phyloP scores from a whole-genome alignment of 2,888 invertebrate genomes.

The Lasioglossum marginatum region DNA sequence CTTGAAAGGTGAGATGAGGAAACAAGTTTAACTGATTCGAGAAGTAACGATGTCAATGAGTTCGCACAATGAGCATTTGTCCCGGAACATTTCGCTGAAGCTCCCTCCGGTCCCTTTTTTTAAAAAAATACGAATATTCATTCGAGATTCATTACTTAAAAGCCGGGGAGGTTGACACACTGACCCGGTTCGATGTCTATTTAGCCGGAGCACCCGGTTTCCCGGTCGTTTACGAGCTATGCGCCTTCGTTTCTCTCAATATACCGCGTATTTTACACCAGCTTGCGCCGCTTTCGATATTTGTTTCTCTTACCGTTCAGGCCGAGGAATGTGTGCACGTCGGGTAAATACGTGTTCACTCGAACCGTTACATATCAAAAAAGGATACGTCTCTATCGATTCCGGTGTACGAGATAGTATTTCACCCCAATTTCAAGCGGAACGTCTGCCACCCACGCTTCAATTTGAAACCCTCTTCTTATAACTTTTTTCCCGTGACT shows the following conservation, averaged over 20 bases:
- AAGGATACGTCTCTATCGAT: constrained; percentile 39
- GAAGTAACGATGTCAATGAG: constrained; percentile 43
- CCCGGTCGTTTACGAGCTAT: constrained; percentile 49
- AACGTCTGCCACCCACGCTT: constrained; percentile 22
- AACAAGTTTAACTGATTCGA: constrained; percentile 32
- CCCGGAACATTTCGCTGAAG: constrained; percentile 29
- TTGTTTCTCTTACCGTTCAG: constrained; percentile 32
- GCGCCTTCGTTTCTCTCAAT: constrained; percentile 55
- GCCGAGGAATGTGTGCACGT: constrained; percentile 17
- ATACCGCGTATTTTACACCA: constrained; percentile 46
- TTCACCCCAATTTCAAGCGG: constrained; percentile 4
- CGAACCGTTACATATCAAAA: constrained; percentile 13
- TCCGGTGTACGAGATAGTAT: background rate
- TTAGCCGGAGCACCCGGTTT: constrained; percentile 61
- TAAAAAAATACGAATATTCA: constrained; percentile 39
- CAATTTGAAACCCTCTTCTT: constrained; percentile 29
- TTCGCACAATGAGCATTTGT: constrained; percentile 42
- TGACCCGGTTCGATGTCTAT: constrained; percentile 61
- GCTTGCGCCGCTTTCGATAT: constrained; percentile 44
- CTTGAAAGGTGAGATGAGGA: background rate
- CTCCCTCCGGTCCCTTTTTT: background rate
- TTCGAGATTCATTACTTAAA: constrained; percentile 70
- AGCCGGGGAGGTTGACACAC: constrained; percentile 65
- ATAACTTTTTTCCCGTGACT: background rate
- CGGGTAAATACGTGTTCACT: constrained; percentile 10